Percentiles rank a stretch among this genome's conserved stretches.
These are phyloP conservation scores for Aplochiton taeniatus DNA, from an alignment of 2,797 vertebrate species.

Conservation along the genomic window DNA sequence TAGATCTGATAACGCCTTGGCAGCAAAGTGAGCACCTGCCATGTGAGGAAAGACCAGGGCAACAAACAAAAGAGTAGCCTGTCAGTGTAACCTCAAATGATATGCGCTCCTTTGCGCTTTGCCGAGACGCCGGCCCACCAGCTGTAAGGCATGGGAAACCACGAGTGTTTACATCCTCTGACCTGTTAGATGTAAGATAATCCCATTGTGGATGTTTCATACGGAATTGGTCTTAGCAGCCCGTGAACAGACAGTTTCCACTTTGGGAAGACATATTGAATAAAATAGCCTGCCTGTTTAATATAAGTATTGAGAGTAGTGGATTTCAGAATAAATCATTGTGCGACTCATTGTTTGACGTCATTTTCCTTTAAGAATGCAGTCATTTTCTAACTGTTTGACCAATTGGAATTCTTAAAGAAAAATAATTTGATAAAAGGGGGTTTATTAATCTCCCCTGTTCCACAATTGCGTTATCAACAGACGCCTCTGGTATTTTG, in stretches of 20 bases:
- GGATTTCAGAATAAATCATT: too few species aligned
- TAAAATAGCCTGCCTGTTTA: too few species aligned
- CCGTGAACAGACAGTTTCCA: too few species aligned
- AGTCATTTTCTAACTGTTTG: slow-evolving; percentile 63
- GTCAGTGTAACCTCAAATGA: neutral
- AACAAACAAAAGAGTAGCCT: neutral
- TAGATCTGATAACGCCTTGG: slow-evolving; percentile 38
- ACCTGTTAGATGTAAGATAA: too few species aligned
- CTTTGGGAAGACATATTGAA: too few species aligned
- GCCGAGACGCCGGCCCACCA: too few species aligned
- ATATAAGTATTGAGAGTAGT: too few species aligned
- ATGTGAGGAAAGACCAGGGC: neutral
- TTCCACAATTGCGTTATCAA: slow-evolving; percentile 62
- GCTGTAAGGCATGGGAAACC: too few species aligned
- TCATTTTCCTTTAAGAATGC: slow-evolving; percentile 17
- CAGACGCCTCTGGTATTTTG: slow-evolving; percentile 57
- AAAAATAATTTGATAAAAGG: slow-evolving; percentile 59
- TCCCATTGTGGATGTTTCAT: too few species aligned
- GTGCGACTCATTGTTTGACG: slow-evolving; percentile 32
- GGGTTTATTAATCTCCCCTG: slow-evolving; percentile 57
- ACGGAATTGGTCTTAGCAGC: too few species aligned
- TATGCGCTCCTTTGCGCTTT: neutral
- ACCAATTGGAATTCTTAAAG: slow-evolving; percentile 61
- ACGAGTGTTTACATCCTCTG: too few species aligned
- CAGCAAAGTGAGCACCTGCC: slow-evolving; percentile 19